Percentiles rank a stretch among this genome's conserved stretches.
Evolutionary conservation across 2,113 vertebrate species (phyloP).

Genomic region (Prietella phreatophila): DNA sequence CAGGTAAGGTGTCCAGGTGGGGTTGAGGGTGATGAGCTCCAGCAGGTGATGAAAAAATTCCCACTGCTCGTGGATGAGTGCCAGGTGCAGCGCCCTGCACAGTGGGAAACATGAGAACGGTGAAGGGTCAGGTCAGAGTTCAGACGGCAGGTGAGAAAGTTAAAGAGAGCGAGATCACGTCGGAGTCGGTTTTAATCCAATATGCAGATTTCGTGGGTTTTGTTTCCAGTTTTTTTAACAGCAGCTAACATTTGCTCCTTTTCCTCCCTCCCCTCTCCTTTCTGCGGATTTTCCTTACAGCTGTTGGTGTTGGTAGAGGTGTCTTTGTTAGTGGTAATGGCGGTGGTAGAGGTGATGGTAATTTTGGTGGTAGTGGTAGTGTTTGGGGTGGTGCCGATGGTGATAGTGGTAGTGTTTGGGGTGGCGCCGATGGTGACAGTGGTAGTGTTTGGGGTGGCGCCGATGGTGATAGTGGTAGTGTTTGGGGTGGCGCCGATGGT

Average conservation of each 20-base stretch:
- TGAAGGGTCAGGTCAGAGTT: background rate
- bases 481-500: background rate
- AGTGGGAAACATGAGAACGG: background rate
- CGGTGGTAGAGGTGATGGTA: background rate
- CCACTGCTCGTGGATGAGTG: constrained; percentile 77
- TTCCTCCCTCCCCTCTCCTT: too few relatives aligned
- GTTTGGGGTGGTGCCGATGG: background rate
- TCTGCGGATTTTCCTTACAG: too few relatives aligned
- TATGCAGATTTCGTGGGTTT: background rate
- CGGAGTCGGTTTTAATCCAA: background rate
- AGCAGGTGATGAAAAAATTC: constrained; percentile 73
- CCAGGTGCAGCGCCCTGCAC: constrained; percentile 72
- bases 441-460: background rate
- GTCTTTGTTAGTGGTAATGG: background rate
- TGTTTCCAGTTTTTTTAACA: background rate
- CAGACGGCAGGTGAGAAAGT: background rate
- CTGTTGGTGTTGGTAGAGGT: background rate
- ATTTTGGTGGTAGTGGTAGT: background rate
- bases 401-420: background rate
- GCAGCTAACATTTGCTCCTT: background rate
- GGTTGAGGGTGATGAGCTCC: constrained; percentile 58
- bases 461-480: background rate
- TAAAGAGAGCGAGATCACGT: background rate
- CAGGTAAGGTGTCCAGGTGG: constrained; percentile 66
- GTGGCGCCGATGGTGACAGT: background rate